Base-by-base conservation (phyloP, 2,888 invertebrate genomes). In the Torymus auratus region DNA sequence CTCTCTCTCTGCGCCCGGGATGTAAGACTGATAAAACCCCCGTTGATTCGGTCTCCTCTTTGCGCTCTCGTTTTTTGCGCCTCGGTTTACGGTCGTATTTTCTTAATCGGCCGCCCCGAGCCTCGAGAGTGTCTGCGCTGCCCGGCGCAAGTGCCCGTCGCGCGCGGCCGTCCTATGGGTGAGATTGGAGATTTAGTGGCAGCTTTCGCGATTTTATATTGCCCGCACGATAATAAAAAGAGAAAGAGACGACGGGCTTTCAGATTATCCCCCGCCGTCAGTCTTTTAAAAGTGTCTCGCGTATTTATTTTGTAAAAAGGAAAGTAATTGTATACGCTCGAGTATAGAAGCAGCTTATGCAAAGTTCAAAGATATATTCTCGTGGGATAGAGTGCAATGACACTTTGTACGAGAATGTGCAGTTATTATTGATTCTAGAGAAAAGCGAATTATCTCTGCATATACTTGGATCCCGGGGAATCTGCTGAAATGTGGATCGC, bases 101-200 rank as follows among this genome's bases (percentile, higher is more conserved):
- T 76, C 60, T 69, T 76, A 76, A 69, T 69, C 76, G 62, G 41
- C 14, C 56, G 56, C 41, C 41, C 41, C n/a, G 23, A n/a, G 56
- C 2, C 20, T 41, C 28, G 15, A 14, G 28, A 28, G 41, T 69
- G 14, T 41, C 23, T 41, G 20, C 41, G 20, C 41, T 41, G 7
- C 41, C 41, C 41, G 7, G 41, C 41, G n/a, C 41, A 67, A 60
- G 50, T 67, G 60, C 67, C 52, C 67, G 13, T 53, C 14, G 56
- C 12, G 56, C 12, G 13, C 55, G 7, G 7, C 7, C 41, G 7
- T 41, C 41, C 41, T 41, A 41, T 41, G 41, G 41, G 13, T 62
- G 12, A 60, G 58, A 50, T 60, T 74, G 50, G 28, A 52, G 75
- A 75, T 67, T 67, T 60, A 58, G 5, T 20, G 58, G 14, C 15